Conservation (phyloP, 2,797 vertebrate species). For the Falco cherrug region DNA sequence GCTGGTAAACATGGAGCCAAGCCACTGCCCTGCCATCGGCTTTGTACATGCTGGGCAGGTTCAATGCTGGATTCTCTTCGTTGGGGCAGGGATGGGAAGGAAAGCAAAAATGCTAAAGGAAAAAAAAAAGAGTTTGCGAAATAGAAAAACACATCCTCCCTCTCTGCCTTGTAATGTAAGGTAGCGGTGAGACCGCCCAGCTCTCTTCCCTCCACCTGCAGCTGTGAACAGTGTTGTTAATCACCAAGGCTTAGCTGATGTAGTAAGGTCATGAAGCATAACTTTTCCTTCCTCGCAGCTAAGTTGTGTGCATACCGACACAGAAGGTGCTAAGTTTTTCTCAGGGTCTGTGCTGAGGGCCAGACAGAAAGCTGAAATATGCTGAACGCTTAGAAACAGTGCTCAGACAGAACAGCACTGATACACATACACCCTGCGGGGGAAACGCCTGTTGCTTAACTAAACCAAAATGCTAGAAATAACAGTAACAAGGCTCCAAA, state of each 20-base stretch:
- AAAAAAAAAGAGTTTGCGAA: neutral
- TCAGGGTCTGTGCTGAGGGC: neutral
- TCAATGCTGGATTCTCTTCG: neutral
- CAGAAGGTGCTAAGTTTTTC: fast-evolving
- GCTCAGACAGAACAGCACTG: fast-evolving
- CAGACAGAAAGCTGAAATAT: neutral
- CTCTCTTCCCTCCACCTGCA: neutral
- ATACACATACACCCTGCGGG: fast-evolving
- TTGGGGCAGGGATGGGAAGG: neutral
- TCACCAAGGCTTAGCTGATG: neutral
- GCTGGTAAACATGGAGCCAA: fast-evolving
- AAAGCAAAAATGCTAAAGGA: neutral
- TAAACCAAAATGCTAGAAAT: neutral
- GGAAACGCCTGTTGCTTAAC: neutral
- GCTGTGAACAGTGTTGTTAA: neutral
- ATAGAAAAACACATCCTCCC: neutral
- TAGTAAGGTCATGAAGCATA: neutral
- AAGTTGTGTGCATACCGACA: neutral
- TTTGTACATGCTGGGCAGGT: neutral
- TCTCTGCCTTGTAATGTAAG: no score
- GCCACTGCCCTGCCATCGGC: neutral
- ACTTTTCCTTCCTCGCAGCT: neutral
- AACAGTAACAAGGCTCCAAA: neutral
- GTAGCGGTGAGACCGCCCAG: neutral
- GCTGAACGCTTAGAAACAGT: neutral